These are phyloP conservation scores for Cinara cedri DNA, from an alignment of 2,888 invertebrate genomes.

Conservation along the genomic window DNA sequence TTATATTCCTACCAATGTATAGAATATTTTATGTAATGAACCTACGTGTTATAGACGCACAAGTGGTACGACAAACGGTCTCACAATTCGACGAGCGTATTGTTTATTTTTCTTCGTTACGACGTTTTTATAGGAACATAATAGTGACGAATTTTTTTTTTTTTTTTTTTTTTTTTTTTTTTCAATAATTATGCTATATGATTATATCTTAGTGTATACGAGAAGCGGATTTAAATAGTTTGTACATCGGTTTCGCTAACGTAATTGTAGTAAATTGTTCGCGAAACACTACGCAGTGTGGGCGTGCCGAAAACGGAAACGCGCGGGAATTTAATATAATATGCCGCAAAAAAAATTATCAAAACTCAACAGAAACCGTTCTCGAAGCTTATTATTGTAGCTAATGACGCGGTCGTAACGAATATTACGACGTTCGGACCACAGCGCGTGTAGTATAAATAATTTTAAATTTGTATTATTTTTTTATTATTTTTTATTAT, in stretches of 20 bases:
- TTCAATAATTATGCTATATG: too few relatives aligned
- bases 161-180: too few relatives aligned
- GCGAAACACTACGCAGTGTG: neutral
- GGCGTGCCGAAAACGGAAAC: neutral
- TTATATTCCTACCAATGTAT: too few relatives aligned
- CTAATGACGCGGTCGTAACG: neutral
- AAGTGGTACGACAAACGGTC: too few relatives aligned
- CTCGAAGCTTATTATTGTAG: neutral
- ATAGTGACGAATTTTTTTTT: conserved; percentile 6
- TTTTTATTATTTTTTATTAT: too few relatives aligned
- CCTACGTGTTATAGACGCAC: too few relatives aligned
- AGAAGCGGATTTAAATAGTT: neutral
- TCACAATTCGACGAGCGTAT: too few relatives aligned
- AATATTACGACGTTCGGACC: too few relatives aligned
- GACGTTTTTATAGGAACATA: conserved; percentile 34
- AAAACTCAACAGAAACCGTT: neutral
- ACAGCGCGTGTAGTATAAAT: neutral
- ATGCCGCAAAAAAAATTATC: neutral
- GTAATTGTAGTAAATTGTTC: neutral
- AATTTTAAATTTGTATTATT: too few relatives aligned
- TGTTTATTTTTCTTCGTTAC: too few relatives aligned
- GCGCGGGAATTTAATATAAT: neutral
- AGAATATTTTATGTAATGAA: too few relatives aligned
- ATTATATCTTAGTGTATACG: neutral
- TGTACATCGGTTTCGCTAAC: conserved; percentile 12